A percentile compares a stretch with the other conserved stretches of the same genome.
These are phyloP conservation scores for Ypsolopha sequella DNA, from an alignment of 2,888 invertebrate genomes.

Conservation along the genomic window DNA sequence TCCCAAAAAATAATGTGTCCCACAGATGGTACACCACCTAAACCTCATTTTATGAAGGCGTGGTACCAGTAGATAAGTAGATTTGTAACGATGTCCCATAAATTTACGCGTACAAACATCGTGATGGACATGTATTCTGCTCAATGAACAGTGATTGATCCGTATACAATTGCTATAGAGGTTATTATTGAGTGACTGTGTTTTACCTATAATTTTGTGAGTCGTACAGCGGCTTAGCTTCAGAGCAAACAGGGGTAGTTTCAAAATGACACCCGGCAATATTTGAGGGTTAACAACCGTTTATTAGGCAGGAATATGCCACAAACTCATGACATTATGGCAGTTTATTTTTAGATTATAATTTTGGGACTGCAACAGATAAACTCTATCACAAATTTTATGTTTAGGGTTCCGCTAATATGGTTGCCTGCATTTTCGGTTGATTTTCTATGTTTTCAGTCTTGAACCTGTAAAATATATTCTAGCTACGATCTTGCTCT, in stretches of 20 bases:
- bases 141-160: too few relatives aligned
- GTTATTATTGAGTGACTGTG: too few relatives aligned
- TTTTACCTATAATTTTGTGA: too few relatives aligned
- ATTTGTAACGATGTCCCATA: slow-evolving; percentile 65
- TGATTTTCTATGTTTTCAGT: too few relatives aligned
- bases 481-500: too few relatives aligned
- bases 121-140: slow-evolving; percentile 30
- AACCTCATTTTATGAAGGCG: slow-evolving; percentile 46
- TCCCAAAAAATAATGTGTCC: slow-evolving; percentile 28
- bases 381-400: too few relatives aligned
- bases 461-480: too few relatives aligned
- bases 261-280: slow-evolving; percentile 36
- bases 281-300: slow-evolving; percentile 41
- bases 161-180: too few relatives aligned
- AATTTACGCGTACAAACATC: slow-evolving; percentile 60
- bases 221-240: slow-evolving; percentile 56
- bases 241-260: slow-evolving; percentile 55
- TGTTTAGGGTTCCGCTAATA: too few relatives aligned
- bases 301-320: slow-evolving; percentile 24
- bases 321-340: not conserved
- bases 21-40: slow-evolving; percentile 41
- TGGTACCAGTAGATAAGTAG: slow-evolving; percentile 67
- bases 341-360: too few relatives aligned
- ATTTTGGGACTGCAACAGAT: too few relatives aligned
- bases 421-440: too few relatives aligned